Base-by-base conservation (phyloP, 2,113 vertebrate genomes). In the Cricetomys ansorgei region DNA sequence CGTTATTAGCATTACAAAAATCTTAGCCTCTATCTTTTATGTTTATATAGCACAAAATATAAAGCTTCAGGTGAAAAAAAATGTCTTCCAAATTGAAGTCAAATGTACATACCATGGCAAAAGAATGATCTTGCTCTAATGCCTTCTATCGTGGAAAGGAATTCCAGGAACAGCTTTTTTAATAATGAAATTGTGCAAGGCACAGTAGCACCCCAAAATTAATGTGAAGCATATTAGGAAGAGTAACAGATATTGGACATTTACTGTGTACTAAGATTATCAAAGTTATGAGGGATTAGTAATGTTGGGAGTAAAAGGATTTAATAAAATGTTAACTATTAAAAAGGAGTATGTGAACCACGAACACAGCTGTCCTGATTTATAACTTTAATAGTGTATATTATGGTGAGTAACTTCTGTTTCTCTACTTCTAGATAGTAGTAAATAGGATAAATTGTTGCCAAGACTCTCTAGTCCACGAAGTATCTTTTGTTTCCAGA, bases 321-420 rank as follows among this genome's bases (percentile, higher is more conserved):
- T 73, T 43, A 65, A 43, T 50, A 27, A 31, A 62, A 53, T 34
- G 29, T 37, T 43, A 73, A 43, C 25, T 48, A 43, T 34, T 19
- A 62, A 45, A 43, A 29, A 27, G 69, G 91, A 84, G 17, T 43
- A 1, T 17, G 12, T 21, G 3, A 12, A 12, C 17, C 40, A 77
- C 0, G 0, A 25, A 73, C 55, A 43, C 9, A 55, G 2, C 3
- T 12, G 0, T 4, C 8, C 10, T 59, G 59, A 27, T 50, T 84
- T n/a, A 2, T 13, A 40, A 12, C 11, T 88, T 53, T 6, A 0
- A 55, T 45, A 64, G 67, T 64, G 34, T 40, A 25, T 25, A 19
- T 34, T 62, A 50, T 27, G 27, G 27, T 31, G 67, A 88, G 50
- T 25, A 59, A 37, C 12, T 76, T 69, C 53, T 70, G 21, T 70